Evolutionary conservation across 2,797 vertebrate genomes (phyloP).

Genomic region (Tachyglossus aculeatus): DNA sequence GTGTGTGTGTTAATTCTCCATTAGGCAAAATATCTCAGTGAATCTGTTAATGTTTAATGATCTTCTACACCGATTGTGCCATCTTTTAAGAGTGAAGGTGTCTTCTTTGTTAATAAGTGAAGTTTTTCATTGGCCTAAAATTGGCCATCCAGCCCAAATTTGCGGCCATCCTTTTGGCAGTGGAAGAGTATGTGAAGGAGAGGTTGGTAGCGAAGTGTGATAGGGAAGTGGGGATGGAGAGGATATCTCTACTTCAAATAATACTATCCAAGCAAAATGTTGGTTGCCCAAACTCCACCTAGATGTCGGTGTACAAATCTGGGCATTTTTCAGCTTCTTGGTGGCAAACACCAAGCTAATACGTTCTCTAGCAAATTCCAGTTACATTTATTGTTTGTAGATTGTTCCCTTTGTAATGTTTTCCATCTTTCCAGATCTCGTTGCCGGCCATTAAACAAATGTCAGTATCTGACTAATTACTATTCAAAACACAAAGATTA

Average conservation of each 20-base stretch:
- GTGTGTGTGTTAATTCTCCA: conserved; percentile 19
- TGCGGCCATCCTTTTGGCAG: neutral
- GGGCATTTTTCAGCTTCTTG: conserved; percentile 46
- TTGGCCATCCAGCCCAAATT: neutral
- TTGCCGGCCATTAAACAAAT: neutral
- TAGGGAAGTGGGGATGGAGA: too few relatives aligned
- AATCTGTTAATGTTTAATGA: conserved; percentile 19
- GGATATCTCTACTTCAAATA: too few relatives aligned
- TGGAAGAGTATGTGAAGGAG: neutral
- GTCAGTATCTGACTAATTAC: neutral
- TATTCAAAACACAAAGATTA: neutral
- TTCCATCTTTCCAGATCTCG: neutral
- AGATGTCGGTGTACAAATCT: conserved; percentile 17
- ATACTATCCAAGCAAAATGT: neutral
- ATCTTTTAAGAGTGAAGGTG: conserved; percentile 23
- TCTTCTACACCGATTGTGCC: conserved; percentile 10
- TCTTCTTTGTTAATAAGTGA: conserved; percentile 12
- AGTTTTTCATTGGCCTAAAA: neutral
- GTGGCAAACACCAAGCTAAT: conserved; percentile 25
- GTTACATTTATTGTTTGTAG: neutral
- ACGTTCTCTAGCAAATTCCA: conserved; percentile 3
- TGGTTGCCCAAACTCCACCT: conserved; percentile 41
- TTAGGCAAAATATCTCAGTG: conserved; percentile 31
- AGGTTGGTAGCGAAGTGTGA: too few relatives aligned
- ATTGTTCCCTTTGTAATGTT: neutral